Evolutionary conservation across 2,113 vertebrate species (phyloP).

Genomic region (Antechinus stuartii): DNA sequence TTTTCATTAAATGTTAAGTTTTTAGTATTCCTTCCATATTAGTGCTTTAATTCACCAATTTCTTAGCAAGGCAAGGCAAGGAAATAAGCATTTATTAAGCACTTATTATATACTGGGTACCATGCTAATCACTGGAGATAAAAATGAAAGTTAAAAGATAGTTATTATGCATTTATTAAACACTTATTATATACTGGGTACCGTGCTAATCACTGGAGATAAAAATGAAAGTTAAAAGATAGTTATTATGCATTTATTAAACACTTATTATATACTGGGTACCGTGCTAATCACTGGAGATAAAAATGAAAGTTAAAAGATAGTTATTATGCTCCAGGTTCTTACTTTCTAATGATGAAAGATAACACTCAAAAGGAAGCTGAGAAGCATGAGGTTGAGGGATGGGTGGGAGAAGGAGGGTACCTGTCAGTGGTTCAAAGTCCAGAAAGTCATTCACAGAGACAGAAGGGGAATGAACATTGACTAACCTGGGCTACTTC

Average conservation of each 20-base stretch:
- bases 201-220: neutral
- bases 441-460: neutral
- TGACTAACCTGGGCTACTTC: neutral
- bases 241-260: neutral
- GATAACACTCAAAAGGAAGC: neutral
- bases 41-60: neutral
- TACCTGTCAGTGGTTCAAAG: neutral
- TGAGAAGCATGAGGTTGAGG: neutral
- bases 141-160: neutral
- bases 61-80: neutral
- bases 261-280: neutral
- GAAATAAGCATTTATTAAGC: neutral
- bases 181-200: neutral
- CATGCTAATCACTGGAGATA: neutral
- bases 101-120: neutral
- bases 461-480: neutral
- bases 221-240: neutral
- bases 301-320: neutral
- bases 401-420: neutral
- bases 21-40: neutral
- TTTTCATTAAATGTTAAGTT: neutral
- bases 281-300: neutral
- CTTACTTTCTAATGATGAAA: neutral
- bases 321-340: neutral
- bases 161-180: too few species aligned